Base-by-base conservation (phyloP, 2,888 invertebrate genomes). In the Aricia artaxerxes region DNA sequence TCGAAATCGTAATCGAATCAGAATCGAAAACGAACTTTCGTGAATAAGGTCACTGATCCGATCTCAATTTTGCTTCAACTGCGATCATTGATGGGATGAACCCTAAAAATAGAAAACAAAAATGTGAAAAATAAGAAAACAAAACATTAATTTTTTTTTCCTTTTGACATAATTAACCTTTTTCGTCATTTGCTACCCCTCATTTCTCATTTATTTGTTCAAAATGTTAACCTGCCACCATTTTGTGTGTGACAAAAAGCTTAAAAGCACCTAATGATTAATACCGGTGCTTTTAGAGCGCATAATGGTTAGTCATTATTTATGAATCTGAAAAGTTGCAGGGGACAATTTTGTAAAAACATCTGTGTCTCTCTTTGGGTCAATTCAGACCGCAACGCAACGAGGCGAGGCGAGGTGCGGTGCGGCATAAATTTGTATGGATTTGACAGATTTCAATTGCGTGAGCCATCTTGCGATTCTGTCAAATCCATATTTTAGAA, bases 241-340 rank as follows among this genome's bases (percentile, higher is more conserved):
- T 64, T 64, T 64, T 69, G 11, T 35, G 13, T 69, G 11, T 31
- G 44, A 75, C 75, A 49, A 75, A 75, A 49, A 75, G 44, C 75
- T 75, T 75, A 44, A 75, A 75, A 75, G 49, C 75, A 24, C 24
- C 73, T 75, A 49, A 75, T 75, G 73, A 75, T 49, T 75, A 49
- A 75, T 75, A 75, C 49, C 73, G 24, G 75, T 49, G 49, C 75
- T 75, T 44, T 75, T 49, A 49, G 73, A 49, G 75, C 24, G 24
- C 75, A 13, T 49, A 75, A 75, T 75, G 75, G 49, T 11, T 4
- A 49, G 44, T 49, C 49, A 49, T 49, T 75, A 75, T 75, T 75
- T 49, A 49, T 75, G 44, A 44, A 75, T 75, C 24, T 49, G 49
- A 49, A 75, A 76, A 60, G 77, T 44, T 72, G 31, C 13, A 31